Evolutionary conservation across 2,797 vertebrate genomes (phyloP).

Genomic region (Bovichtus diacanthus): DNA sequence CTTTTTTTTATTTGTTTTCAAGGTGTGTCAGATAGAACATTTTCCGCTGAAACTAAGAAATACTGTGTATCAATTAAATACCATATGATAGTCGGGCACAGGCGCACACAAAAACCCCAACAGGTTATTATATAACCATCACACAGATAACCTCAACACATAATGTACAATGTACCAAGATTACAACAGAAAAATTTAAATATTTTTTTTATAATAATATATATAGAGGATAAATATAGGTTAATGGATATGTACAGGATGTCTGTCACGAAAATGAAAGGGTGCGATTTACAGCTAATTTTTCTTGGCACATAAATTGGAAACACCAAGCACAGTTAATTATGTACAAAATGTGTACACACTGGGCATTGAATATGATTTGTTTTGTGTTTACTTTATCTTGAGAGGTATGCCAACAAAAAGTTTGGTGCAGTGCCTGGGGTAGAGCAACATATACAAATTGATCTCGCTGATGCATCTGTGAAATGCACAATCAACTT

Average conservation of each 20-base stretch:
- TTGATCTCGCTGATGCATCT: constrained; percentile 16
- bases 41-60: constrained; percentile 51
- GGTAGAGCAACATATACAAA: background rate
- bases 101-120: background rate
- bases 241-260: background rate
- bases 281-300: background rate
- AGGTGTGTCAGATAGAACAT: constrained; percentile 14
- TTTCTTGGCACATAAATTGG: background rate
- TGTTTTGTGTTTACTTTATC: constrained; percentile 16
- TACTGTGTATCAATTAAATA: constrained; percentile 40
- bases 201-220: too few relatives aligned
- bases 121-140: background rate
- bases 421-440: constrained; percentile 9
- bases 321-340: constrained; percentile 5
- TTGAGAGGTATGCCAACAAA: background rate
- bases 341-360: background rate
- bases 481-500: constrained; percentile 35
- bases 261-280: constrained; percentile 16
- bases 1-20: constrained; percentile 69
- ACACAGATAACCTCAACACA: background rate
- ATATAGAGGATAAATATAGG: background rate
- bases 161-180: constrained; percentile 5
- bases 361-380: constrained; percentile 4
- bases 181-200: constrained; percentile 14
- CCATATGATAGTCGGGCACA: background rate